Conservation (phyloP, 2,797 vertebrate genomes). For the Sebastes jordani region DNA sequence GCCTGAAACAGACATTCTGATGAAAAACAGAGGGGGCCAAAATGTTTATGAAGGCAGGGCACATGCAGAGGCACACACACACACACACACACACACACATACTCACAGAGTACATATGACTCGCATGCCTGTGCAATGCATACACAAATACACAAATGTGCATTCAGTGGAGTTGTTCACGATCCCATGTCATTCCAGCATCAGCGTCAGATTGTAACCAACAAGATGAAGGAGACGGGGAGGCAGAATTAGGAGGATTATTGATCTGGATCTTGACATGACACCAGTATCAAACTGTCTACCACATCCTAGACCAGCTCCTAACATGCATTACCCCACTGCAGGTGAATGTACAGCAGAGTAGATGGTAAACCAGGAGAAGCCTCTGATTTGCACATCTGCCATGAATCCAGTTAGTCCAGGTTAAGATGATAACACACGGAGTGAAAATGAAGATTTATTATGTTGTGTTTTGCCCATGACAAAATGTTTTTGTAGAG, state of each 20-base stretch:
- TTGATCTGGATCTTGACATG: slow-evolving; percentile 4
- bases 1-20: slow-evolving; percentile 80
- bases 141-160: slow-evolving; percentile 23
- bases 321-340: not conserved
- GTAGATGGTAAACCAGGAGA: not conserved
- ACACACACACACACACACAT: not conserved
- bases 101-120: not conserved
- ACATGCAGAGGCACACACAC: slow-evolving; percentile 35
- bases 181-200: not conserved
- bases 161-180: not conserved
- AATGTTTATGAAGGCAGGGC: slow-evolving; percentile 72
- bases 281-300: slow-evolving; percentile 22
- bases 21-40: slow-evolving; percentile 69
- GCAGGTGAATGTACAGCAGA: not conserved
- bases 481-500: not conserved
- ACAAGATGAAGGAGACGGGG: not conserved
- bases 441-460: slow-evolving; percentile 1
- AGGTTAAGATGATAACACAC: not conserved
- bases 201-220: not conserved
- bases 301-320: not conserved
- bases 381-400: not conserved
- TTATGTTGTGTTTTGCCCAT: not conserved
- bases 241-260: not conserved
- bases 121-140: slow-evolving; percentile 4
- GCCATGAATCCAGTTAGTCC: not conserved